phyloP scores from a whole-genome alignment of 2,113 vertebrate genomes.

The Cavia aperea region DNA sequence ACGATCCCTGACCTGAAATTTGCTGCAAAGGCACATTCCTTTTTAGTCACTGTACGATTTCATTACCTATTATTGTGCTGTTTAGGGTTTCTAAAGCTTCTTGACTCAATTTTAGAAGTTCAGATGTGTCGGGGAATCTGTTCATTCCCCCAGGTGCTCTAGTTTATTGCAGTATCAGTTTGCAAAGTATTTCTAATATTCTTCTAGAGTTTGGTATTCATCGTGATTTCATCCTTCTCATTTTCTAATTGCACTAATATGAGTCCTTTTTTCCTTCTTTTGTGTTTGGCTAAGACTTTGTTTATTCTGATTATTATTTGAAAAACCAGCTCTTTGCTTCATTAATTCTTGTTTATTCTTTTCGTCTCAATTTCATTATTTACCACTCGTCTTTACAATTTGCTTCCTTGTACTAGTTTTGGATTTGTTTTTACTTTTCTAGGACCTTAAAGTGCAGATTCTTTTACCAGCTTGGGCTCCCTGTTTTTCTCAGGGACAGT shows the following conservation, averaged over 20 bases:
- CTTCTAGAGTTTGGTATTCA: not conserved
- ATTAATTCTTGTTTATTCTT: not conserved
- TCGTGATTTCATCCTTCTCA: not conserved
- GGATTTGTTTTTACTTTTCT: not conserved
- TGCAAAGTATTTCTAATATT: not conserved
- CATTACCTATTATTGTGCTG: not conserved
- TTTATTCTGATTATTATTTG: too few species aligned
- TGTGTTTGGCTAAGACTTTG: too few species aligned
- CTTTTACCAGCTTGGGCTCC: not conserved
- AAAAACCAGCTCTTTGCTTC: too few species aligned
- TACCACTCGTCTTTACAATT: not conserved
- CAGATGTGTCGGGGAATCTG: not conserved
- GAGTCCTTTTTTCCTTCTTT: too few species aligned
- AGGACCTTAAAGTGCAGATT: not conserved
- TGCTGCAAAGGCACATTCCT: too few species aligned
- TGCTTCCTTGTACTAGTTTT: not conserved
- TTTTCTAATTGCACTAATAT: too few species aligned
- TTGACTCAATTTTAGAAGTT: not conserved
- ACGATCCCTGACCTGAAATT: too few species aligned
- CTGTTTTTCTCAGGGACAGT: not conserved
- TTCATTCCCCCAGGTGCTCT: too few species aligned
- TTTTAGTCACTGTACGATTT: not conserved
- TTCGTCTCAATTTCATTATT: not conserved
- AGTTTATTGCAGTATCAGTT: not conserved
- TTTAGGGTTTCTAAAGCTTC: not conserved